Conservation (phyloP, 2,888 invertebrate genomes). For the Drosophila sordidula region DNA sequence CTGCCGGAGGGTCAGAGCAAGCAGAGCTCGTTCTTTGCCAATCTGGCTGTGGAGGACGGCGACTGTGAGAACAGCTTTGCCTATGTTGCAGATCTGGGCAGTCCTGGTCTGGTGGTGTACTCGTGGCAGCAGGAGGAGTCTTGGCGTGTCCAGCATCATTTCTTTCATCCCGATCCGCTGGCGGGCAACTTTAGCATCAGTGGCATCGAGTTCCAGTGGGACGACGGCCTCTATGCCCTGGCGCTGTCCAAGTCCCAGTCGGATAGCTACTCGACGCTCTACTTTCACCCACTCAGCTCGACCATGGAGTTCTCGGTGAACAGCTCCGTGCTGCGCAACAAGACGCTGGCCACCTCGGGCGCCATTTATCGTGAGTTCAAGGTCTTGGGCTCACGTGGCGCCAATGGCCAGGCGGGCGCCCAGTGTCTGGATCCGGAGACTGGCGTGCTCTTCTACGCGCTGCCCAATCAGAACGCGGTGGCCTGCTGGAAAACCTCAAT, state of each 20-base stretch:
- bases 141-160: slow-evolving; percentile 90
- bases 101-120: slow-evolving; percentile 90
- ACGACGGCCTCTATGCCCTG: slow-evolving; percentile 91
- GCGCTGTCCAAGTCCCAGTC: slow-evolving; percentile 88
- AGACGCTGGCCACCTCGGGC: slow-evolving; percentile 85
- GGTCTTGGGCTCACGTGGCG: slow-evolving; percentile 89
- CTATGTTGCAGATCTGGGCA: slow-evolving; percentile 90
- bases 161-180: slow-evolving; percentile 90
- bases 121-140: slow-evolving; percentile 90
- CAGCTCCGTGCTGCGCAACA: slow-evolving; percentile 88
- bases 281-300: slow-evolving; percentile 92
- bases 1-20: slow-evolving; percentile 89
- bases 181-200: slow-evolving; percentile 90
- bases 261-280: slow-evolving; percentile 90
- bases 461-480: slow-evolving; percentile 91
- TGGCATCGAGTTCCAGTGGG: slow-evolving; percentile 90
- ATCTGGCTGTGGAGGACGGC: slow-evolving; percentile 91
- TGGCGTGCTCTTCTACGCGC: slow-evolving; percentile 90
- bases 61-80: slow-evolving; percentile 90
- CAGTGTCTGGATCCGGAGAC: slow-evolving; percentile 90
- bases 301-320: slow-evolving; percentile 91
- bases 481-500: slow-evolving; percentile 92
- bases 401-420: slow-evolving; percentile 90
- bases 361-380: slow-evolving; percentile 89
- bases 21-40: slow-evolving; percentile 90